Conservation (phyloP, 2,113 vertebrate genomes). For the Lethenteron camtschaticum region DNA sequence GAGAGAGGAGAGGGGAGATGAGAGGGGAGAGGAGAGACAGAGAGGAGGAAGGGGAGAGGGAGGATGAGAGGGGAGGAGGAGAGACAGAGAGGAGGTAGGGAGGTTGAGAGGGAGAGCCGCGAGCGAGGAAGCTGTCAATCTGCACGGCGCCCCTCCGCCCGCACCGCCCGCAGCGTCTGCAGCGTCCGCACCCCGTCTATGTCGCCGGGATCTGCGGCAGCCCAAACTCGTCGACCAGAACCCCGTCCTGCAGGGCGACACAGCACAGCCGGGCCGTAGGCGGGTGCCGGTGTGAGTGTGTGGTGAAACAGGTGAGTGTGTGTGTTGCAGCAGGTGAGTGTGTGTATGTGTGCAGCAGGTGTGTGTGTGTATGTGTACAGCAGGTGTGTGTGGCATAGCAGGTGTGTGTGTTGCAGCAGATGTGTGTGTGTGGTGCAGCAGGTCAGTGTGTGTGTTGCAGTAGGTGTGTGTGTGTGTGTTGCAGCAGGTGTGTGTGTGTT, state of each 20-base stretch:
- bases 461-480: too few relatives aligned
- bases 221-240: conserved; percentile 87
- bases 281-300: background rate
- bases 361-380: too few relatives aligned
- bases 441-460: too few relatives aligned
- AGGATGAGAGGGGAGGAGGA: background rate
- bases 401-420: too few relatives aligned
- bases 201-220: conserved; percentile 85
- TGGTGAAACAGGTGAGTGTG: background rate
- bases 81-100: background rate
- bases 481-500: background rate
- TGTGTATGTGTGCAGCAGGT: background rate
- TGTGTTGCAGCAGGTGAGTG: background rate
- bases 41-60: background rate
- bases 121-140: background rate
- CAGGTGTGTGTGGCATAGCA: too few relatives aligned
- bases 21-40: fast-evolving
- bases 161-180: background rate
- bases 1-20: too few relatives aligned
- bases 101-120: background rate
- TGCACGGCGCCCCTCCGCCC: background rate
- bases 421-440: background rate
- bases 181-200: conserved; percentile 18
- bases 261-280: background rate
- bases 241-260: conserved; percentile 46